Base-by-base conservation (phyloP, 2,888 invertebrate species). In the Prosopocoilus inquinatus region DNA sequence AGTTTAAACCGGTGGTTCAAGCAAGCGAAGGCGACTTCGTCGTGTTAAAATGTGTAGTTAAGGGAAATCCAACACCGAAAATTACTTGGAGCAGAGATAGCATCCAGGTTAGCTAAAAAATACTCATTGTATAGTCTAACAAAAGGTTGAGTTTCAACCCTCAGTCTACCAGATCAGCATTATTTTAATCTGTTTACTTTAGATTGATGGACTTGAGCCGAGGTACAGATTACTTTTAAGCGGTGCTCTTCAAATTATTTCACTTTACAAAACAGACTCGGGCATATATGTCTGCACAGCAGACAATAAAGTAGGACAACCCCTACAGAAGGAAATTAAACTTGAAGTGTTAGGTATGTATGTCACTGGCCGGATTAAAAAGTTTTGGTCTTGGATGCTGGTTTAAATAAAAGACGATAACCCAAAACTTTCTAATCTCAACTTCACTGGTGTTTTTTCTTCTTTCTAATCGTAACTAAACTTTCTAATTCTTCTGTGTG, bases 241-340 rank as follows among this genome's bases (percentile, higher is more conserved):
- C 67, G 90, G 91, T 11, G 75, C 73, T 51, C 79, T 95, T 50
- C 89, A 93, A 75, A 93, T 96, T 59, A 85, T 91, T 11, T 89
- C 90, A 38, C 80, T 93, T 28, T 86, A 87, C 70, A 85, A 84
- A 62, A 85, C 86, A 51, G 96, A 96, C 75, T 84, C 88, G 16
- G 96, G 95, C 35, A 84, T 86, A 9, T 96, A 96, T 75, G 83
- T 90, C 52, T 96, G 96, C 71, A 82, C 87, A 7, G 96, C 93
- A 1, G 86, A 88, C 71, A 96, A 96, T 75, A 84, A 84, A 2
- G 77, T 89, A 20, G 90, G 90, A 12, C 76, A 81, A 47, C 85
- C 90, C 9, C 81, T 84, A 33, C 83, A 85, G 66, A 82, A 82
- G 63, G 85, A 90, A 75, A 82, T 91, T 53, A 81, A 80, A 54